Evolutionary conservation across 1,140 invertebrate genomes (phyloP).

Genomic region (Lasioglossum albipes): DNA sequence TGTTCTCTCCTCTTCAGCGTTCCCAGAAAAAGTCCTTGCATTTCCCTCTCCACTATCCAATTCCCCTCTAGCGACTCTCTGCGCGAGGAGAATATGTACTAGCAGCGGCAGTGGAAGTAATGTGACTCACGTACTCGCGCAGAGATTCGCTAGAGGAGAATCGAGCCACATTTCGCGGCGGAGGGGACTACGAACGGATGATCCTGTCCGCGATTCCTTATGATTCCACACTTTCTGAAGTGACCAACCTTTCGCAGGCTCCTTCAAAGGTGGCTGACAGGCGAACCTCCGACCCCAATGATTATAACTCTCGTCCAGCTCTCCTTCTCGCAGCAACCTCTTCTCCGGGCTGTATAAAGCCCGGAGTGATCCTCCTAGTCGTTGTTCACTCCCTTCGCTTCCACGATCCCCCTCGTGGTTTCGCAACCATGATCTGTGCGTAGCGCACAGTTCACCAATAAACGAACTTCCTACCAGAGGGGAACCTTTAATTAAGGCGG

Average conservation of each 20-base stretch:
- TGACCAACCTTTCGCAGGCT: conserved; percentile 48
- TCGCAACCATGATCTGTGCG: conserved; percentile 3
- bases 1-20: neutral
- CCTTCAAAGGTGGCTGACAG: conserved; percentile 45
- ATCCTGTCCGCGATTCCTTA: conserved; percentile 28
- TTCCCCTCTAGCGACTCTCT: neutral
- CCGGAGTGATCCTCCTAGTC: neutral
- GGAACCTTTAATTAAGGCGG: conserved; percentile 55
- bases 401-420: neutral
- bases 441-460: conserved; percentile 31
- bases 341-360: conserved; percentile 18
- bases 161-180: no score
- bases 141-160: no score
- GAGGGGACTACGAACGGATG: conserved; percentile 26
- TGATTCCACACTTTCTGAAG: conserved; percentile 51
- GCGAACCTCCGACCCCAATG: conserved; percentile 61
- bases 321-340: conserved; percentile 5
- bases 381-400: neutral
- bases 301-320: conserved; percentile 65
- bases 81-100: no score
- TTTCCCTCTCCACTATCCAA: neutral
- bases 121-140: no score
- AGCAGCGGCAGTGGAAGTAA: no score
- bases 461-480: conserved; percentile 45
- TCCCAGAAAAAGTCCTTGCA: neutral